Evolutionary conservation across 1,140 invertebrate species (phyloP), one percentile per base, ranked within the genome.

Genomic region (Drosophila ogumai): DNA sequence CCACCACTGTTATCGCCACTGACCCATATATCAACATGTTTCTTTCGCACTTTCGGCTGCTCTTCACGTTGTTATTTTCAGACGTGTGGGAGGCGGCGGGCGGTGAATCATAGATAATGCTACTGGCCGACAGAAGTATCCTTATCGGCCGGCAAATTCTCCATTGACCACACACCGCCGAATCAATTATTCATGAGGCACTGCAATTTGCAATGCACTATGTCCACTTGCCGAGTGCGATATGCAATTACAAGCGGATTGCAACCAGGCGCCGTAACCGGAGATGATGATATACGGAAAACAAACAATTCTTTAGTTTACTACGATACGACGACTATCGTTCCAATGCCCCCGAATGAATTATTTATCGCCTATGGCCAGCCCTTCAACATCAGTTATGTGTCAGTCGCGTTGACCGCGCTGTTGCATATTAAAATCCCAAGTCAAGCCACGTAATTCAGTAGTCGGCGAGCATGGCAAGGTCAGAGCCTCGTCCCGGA

Each of bases 1-100:
- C 19, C 38, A 28, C 12, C 61, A 44, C 56, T 65, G 56, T 71
- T 66, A 76, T 79, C 72, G 66, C 25, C 68, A 66, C 46, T 88
- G 84, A 90, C 84, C 86, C 66, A 87, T 79, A 87, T 88, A 87
- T 84, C 84, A 90, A 73, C 84, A 84, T 87, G 84, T 87, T 88
- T 75, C 59, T 31, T 75, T 65, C 54, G 38, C 34, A 46, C 31
- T 57, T 49, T 73, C 43, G 46, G 36, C 38, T 60, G 56, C 60
- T 36, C 22, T 73, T 57, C 36, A 31, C 19, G 12, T 44, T 49
- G 49, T 31, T 63, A 46, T 74, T 54, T 55, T 32, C 38, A 59
- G 56, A 63, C 41, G 31, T 36, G 68, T 74, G 36, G 56, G 49
- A 6, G 72, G 61, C 46, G 25, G 38, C 54, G 10, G 44, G n/a